Evolutionary conservation across 2,797 vertebrate species (phyloP).

Genomic region (Miichthys miiuy): DNA sequence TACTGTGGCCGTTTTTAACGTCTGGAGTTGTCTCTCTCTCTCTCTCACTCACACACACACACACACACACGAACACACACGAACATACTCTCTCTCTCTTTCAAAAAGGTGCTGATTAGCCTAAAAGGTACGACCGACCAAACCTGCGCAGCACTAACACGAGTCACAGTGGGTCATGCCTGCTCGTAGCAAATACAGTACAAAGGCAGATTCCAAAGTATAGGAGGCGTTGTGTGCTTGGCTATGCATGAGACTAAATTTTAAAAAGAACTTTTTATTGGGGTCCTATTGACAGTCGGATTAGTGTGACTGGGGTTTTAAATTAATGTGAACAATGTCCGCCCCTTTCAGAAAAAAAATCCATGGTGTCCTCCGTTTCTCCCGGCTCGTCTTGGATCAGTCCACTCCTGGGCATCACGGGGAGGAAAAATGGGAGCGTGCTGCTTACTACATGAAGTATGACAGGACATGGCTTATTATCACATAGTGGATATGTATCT

Average conservation of each 20-base stretch:
- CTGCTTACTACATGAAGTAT: constrained; percentile 72
- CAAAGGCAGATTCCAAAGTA: constrained; percentile 67
- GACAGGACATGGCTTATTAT: constrained; percentile 74
- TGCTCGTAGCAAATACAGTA: constrained; percentile 67
- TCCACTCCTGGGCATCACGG: constrained; percentile 28
- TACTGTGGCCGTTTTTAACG: constrained; percentile 67
- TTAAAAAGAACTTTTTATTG: constrained; percentile 74
- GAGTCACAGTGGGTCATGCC: constrained; percentile 56
- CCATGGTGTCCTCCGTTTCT: constrained; percentile 50
- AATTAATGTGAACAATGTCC: constrained; percentile 72
- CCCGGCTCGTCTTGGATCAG: constrained; percentile 51
- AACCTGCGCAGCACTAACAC: constrained; percentile 54
- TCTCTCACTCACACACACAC: too few species aligned
- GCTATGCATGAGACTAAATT: constrained; percentile 85
- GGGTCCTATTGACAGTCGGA: constrained; percentile 50
- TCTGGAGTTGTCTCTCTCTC: constrained; percentile 41
- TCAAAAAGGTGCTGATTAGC: constrained; percentile 74
- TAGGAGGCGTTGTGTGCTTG: constrained; percentile 76
- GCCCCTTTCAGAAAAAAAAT: constrained; percentile 61
- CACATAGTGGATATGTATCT: constrained; percentile 80
- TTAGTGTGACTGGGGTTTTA: constrained; percentile 61
- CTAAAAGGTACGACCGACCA: constrained; percentile 72
- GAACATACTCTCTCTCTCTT: constrained; percentile 34
- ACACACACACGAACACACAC: constrained; percentile 4
- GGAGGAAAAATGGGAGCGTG: constrained; percentile 40